These are phyloP conservation scores for Rotaria macrura DNA, from an alignment of 2,888 invertebrate genomes.

Conservation along the genomic window DNA sequence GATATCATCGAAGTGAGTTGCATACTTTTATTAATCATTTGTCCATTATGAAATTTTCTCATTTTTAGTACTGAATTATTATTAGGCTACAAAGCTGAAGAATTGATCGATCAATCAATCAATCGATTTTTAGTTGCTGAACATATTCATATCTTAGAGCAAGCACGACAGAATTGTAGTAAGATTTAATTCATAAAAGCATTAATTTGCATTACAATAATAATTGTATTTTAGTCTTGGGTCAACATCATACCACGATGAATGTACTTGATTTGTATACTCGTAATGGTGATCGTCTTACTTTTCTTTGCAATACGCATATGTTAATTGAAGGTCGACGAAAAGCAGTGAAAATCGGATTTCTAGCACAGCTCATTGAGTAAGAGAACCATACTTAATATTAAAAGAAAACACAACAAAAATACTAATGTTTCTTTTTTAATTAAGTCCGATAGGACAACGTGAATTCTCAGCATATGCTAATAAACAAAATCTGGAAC, in stretches of 20 bases:
- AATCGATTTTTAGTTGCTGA: not conserved
- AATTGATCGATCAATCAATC: not conserved
- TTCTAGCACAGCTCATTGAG: not conserved
- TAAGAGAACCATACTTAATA: not conserved
- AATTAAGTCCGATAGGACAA: not conserved
- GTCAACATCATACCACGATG: not conserved
- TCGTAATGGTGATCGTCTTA: not conserved
- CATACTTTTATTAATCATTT: not conserved
- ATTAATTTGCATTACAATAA: too few relatives aligned
- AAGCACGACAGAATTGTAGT: not conserved
- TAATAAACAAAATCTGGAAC: not conserved
- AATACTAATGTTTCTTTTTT: not conserved
- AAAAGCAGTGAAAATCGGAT: not conserved
- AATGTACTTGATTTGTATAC: not conserved
- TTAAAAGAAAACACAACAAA: not conserved
- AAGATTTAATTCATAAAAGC: not conserved
- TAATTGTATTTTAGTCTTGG: not conserved
- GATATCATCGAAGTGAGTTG: not conserved
- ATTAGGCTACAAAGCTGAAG: not conserved
- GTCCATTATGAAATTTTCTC: not conserved
- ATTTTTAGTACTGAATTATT: not conserved
- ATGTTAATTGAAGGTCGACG: slow-evolving; percentile 7
- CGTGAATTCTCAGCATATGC: not conserved
- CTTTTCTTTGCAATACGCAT: not conserved
- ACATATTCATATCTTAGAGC: not conserved